Evolutionary conservation across 2,797 vertebrate species (phyloP), one percentile per base, ranked within the genome.

Genomic region (Enteromius mattozi): DNA sequence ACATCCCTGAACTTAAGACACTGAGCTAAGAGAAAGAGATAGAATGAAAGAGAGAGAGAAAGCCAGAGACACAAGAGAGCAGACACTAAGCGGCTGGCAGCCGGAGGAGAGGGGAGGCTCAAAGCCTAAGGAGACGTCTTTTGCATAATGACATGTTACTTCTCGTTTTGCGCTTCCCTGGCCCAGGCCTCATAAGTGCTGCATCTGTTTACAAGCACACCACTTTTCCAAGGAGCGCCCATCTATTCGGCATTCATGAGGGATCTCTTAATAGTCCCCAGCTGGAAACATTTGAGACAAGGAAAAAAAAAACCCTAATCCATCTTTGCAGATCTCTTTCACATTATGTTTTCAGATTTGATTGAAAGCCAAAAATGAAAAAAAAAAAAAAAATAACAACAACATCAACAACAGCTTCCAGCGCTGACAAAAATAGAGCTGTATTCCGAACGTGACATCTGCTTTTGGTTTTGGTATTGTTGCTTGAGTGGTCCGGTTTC

Each of bases 131-230:
- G 85, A 89, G 84, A 86, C 24, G 5, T 86, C 66, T 87, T 91
- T 87, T 89, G 88, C 88, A 90, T 91, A 92, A 92, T 91, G 84
- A 89, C 88, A 88, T 86, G 87, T 91, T 90, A 88, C 89, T 89
- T 84, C 88, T 87, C 70, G 65, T 85, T 90, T 86, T 83, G 80
- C 83, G 49, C 78, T 81, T 88, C 76, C 21, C 59, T 83, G 87
- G 88, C 87, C 85, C 76, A 78, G 81, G 74, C 86, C 81, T 86
- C 83, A 82, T 87, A 89, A 86, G 89, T 87, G 76, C 78, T 89
- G 88, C 88, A 88, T 91, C 90, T 91, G 88, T 91, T 90, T 91
- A 90, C 90, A 89, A 88, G 89, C 84, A 86, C 79, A 75, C 86
- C 88, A 87, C 81, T 87, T 89, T 87, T 74, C 87, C 80, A 68